Conservation (phyloP, 2,797 vertebrate species). For the Graptemys geographica region DNA sequence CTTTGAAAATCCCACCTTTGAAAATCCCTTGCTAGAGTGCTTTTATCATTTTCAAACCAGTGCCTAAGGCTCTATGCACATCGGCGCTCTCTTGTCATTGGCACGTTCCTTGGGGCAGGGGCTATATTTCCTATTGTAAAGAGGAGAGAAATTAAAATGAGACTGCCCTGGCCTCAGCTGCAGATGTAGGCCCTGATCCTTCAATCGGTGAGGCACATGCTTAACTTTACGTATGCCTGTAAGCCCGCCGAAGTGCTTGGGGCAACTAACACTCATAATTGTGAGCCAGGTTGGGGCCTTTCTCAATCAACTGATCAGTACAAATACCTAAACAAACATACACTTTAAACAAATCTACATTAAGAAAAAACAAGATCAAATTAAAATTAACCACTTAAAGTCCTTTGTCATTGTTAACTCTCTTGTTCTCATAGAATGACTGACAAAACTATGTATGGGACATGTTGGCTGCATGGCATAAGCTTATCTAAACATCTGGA, state of each 20-base stretch:
- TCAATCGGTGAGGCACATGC: neutral
- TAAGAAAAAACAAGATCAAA: slow-evolving; percentile 44
- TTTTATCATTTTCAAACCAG: neutral
- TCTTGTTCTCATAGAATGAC: neutral
- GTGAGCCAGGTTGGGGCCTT: neutral
- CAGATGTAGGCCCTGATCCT: neutral
- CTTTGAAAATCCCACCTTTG: neutral
- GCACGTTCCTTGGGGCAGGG: neutral
- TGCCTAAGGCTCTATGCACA: neutral
- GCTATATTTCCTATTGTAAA: neutral
- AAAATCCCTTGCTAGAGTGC: neutral
- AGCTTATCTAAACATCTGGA: neutral
- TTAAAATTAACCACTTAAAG: slow-evolving; percentile 7
- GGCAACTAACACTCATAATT: neutral
- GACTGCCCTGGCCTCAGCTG: neutral
- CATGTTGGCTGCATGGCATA: neutral
- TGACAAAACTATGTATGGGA: neutral
- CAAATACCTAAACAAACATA: neutral
- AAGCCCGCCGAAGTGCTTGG: neutral
- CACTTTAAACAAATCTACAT: neutral
- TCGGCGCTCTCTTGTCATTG: neutral
- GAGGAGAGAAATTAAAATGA: neutral
- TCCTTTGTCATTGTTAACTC: neutral
- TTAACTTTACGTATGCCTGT: neutral
- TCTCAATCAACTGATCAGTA: neutral